Evolutionary conservation across 2,888 invertebrate genomes (phyloP), one percentile per base, ranked within the genome.

Genomic region (Plebejus anna): DNA sequence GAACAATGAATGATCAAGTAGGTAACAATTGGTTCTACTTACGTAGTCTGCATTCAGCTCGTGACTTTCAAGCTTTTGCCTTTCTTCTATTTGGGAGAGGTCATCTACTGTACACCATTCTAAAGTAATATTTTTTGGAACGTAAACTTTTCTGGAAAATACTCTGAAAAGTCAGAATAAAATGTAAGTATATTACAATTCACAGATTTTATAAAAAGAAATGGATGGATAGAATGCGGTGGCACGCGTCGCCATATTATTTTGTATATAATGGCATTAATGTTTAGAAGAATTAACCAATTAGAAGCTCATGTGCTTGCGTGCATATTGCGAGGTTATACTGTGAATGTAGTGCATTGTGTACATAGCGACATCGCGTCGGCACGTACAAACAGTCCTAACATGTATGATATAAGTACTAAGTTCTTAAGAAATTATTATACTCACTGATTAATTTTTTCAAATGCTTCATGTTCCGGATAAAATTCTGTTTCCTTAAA

Each of bases 361-460:
- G 42, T 47, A 47, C 2, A 47, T 47, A 47, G 47, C 47, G 47
- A 47, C 47, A 47, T 47, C 47, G 9, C 47, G 9, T 47, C 47
- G 9, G 9, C 47, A 47, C 47, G 9, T 47, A 47, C 11, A 9
- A 9, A 47, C 47, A 9, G 47, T 9, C 42, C 42, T 42, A 42
- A 42, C 11, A 42, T 47, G 2, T 32, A 32, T 2, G 32, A 1
- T 32, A 22, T 42, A 42, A 42, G 9, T 11, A 47, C 47, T 47
- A 47, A 55, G 55, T 55, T 55, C 61, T 22, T 28, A 11, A 61
- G 9, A 61, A 61, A 61, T 59, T 22, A 47, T 22, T 22, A 61
- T 83, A 91, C 92, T 91, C 83, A 92, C 94, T 87, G 82, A 77
- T 87, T 90, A 71, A 94, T 88, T 84, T 89, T 89, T 13, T 79